Base-by-base conservation (phyloP, 1,140 invertebrate species). In the Oncopeltus fasciatus region DNA sequence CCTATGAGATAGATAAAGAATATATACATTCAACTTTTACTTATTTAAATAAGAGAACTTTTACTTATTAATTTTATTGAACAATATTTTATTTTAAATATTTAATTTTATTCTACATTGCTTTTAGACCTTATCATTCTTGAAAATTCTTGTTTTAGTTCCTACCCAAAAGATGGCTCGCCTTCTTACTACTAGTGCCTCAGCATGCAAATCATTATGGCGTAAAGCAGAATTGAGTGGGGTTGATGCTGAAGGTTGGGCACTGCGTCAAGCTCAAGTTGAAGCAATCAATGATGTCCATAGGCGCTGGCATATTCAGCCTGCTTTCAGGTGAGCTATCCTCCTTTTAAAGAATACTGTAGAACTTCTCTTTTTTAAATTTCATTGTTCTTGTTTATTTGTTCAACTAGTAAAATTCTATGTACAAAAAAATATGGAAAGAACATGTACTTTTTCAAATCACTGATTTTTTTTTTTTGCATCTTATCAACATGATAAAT, bases 111-210 rank as follows among this genome's bases (percentile, higher is more conserved):
- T 56, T 12, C 5, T 56, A 56, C 11, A 27, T 56, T n/a, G n/a
- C n/a, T n/a, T n/a, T n/a, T 43, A 43, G 38, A n/a, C n/a, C 11
- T 11, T 43, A n/a, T 43, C 11, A 11, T 11, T 11, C 11, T 11
- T n/a, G n/a, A n/a, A n/a, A n/a, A 8, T 49, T 49, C 21, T 9
- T 28, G 63, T 73, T 71, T 27, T 69, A 91, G 90, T 92, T 9
- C 91, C 91, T 11, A 92, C 90, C 3, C 90, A 95, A 72, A 96
- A 96, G 75, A 90, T 95, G 85, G 89, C 92, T 0, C 78, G 93
- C 27, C 74, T 92, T 65, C 72, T 98, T 47, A 92, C 89, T 28
- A 95, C 91, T 1, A 92, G 90, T 67, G 89, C 93, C 1, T 89
- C 88, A 0, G 91, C 91, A 1, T 88, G 91, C 72, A 81, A 86